Base-by-base conservation (phyloP, 2,797 vertebrate genomes). In the Remorina albescens region DNA sequence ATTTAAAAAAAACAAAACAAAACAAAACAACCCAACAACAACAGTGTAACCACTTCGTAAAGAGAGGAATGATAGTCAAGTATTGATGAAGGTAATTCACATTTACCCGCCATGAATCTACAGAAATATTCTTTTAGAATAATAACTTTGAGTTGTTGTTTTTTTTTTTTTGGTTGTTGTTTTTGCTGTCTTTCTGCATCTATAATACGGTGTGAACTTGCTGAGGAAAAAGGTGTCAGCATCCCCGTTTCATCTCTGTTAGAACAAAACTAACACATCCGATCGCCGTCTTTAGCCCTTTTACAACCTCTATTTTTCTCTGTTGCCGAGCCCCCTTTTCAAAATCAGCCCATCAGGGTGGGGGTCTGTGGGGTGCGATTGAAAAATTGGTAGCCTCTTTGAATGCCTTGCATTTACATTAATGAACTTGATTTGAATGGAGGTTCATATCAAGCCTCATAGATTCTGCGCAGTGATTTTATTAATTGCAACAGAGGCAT, bases 371-470 rank as follows among this genome's bases (percentile, higher is more conserved):
- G 50, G 61, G 59, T 12, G 55, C 19, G 94, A 94, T 95, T 97
- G 96, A 97, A 95, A 96, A 95, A 97, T 97, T 95, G 95, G 94
- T 94, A 95, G 94, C 46, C 74, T 75, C 80, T 77, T 32, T 87
- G 85, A 91, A 91, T 88, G 68, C 83, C 80, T 95, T 94, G 93
- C 95, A 95, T 96, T 97, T 96, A 96, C 92, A 96, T 98, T 97
- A 95, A 97, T 97, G 96, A 95, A 96, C 95, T 95, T 94, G 95
- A 96, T 97, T 95, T 96, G 96, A 97, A 97, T 96, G 96, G 95
- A 96, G 96, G 95, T 96, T 96, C 96, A 97, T 97, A 98, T 98
- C 97, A 98, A 98, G 97, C 96, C 97, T 98, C 96, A 97, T 98
- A 97, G 97, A 98, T 97, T 99, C 96, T 95, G 95, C 93, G 89